Evolutionary conservation across 30 jellyfish, hydroid and myxozoan species (phyloP).

Genomic region (Hydractinia symbiolongicarpus): DNA sequence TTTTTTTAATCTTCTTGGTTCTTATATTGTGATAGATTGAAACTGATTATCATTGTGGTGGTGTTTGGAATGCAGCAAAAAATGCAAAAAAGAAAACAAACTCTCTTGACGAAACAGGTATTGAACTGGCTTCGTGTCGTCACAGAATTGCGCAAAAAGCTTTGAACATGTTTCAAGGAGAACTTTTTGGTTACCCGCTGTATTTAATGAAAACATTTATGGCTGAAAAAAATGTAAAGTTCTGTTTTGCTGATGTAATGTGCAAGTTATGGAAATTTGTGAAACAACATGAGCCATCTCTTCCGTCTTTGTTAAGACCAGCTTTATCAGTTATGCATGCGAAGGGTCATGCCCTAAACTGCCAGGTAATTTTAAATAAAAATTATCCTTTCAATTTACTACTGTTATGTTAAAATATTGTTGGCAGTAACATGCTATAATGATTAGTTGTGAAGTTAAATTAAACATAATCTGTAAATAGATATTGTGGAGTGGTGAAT

Average conservation of each 20-base stretch:
- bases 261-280: slow-evolving; percentile 35
- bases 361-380: slow-evolving; percentile 18
- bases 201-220: slow-evolving; percentile 18
- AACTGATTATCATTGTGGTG: slow-evolving; percentile 26
- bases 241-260: slow-evolving; percentile 33
- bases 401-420: neutral
- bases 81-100: slow-evolving; percentile 9
- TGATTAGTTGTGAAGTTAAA: no score
- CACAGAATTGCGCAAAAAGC: slow-evolving; percentile 36
- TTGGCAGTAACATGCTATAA: neutral
- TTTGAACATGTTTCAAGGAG: slow-evolving; percentile 37
- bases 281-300: neutral
- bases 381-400: neutral
- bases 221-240: slow-evolving; percentile 21
- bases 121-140: slow-evolving; percentile 32
- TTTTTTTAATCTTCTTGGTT: no score
- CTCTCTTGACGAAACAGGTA: slow-evolving; percentile 33
- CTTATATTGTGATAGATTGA: neutral
- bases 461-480: neutral
- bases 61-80: slow-evolving; percentile 40
- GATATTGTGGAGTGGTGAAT: slow-evolving; percentile 38
- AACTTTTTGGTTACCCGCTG: slow-evolving; percentile 37
- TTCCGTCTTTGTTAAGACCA: neutral
- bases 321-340: slow-evolving; percentile 29
- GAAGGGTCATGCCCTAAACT: slow-evolving; percentile 12